Percentiles rank a stretch among this genome's conserved stretches.
These are phyloP conservation scores for Pegoplata infirma DNA, from an alignment of 2,888 invertebrate species.

Conservation along the genomic window DNA sequence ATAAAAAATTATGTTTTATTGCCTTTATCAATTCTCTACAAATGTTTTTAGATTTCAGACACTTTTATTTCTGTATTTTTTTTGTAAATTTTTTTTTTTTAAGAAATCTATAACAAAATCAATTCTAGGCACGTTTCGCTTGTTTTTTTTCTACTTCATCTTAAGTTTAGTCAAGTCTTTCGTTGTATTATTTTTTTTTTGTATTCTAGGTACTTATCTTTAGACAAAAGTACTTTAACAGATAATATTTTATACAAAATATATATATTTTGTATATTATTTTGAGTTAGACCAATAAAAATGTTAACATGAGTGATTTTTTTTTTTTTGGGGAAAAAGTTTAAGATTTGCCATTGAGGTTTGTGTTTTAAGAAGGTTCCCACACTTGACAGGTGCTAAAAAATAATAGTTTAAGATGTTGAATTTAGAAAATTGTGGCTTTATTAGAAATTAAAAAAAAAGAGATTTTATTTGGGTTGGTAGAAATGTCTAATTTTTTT, in stretches of 20 bases:
- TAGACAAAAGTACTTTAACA: conserved; percentile 18
- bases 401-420: too few relatives aligned
- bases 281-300: neutral
- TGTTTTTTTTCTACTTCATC: conserved; percentile 5
- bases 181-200: conserved; percentile 3
- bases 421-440: too few relatives aligned
- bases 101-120: conserved; percentile 37
- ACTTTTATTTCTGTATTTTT: conserved; percentile 11
- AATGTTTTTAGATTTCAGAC: conserved; percentile 19
- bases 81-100: too few relatives aligned
- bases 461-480: too few relatives aligned
- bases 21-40: conserved; percentile 43
- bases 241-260: conserved; percentile 10
- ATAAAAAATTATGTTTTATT: conserved; percentile 57
- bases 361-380: neutral
- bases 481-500: too few relatives aligned
- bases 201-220: conserved; percentile 24
- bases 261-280: neutral
- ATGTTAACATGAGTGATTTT: neutral
- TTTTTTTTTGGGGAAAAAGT: neutral
- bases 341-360: neutral
- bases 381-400: neutral
- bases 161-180: conserved; percentile 28
- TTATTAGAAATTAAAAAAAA: too few relatives aligned
- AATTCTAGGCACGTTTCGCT: conserved; percentile 59